phyloP scores from a whole-genome alignment of 2,113 vertebrate genomes.

The Odocoileus virginianus region DNA sequence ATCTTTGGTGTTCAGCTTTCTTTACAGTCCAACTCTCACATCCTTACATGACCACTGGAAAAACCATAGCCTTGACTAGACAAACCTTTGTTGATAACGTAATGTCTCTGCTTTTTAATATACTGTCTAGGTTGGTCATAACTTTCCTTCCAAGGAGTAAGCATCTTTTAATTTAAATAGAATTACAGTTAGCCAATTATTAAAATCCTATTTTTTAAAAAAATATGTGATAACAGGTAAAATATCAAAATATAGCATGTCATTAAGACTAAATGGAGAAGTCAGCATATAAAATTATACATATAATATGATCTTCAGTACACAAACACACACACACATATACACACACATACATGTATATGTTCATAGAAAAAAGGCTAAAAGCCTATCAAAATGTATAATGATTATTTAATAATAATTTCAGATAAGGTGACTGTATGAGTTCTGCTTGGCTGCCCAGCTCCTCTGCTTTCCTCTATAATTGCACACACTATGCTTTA shows the following conservation, averaged over 20 bases:
- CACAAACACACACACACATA: not conserved
- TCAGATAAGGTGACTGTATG: not conserved
- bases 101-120: too few species aligned
- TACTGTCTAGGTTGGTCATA: too few species aligned
- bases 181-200: not conserved
- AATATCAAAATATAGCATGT: not conserved
- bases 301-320: not conserved
- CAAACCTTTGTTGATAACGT: too few species aligned
- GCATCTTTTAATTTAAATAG: not conserved
- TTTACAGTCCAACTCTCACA: too few species aligned
- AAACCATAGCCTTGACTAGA: too few species aligned
- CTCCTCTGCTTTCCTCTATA: not conserved
- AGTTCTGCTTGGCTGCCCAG: not conserved
- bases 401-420: not conserved
- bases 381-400: not conserved
- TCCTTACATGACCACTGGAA: too few species aligned
- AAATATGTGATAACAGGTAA: not conserved
- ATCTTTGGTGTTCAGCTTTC: too few species aligned
- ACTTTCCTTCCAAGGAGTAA: too few species aligned
- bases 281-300: not conserved
- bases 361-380: not conserved
- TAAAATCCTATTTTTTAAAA: constrained; percentile 5
- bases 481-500: not conserved
- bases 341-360: not conserved
- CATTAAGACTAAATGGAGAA: not conserved